phyloP scores from a whole-genome alignment of 2,797 vertebrate genomes.

The Cuculus canorus region DNA sequence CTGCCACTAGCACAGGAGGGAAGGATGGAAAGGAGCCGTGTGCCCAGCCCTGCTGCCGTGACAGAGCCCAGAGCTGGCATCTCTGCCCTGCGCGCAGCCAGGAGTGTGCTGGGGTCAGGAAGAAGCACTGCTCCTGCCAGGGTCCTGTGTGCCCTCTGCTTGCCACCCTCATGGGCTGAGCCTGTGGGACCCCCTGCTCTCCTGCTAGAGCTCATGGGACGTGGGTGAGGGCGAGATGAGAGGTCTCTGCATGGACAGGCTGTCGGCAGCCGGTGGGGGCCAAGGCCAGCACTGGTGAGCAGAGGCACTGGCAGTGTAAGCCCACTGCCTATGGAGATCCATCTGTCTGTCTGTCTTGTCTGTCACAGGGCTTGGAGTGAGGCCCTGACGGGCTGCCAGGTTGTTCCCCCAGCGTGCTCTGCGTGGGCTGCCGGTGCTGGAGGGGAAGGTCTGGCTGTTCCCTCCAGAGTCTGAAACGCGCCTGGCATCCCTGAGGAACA shows the following conservation, averaged over 20 bases:
- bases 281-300: background rate
- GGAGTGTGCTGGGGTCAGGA: background rate
- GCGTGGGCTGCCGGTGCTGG: background rate
- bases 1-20: background rate
- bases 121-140: background rate
- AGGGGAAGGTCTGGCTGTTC: background rate
- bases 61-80: background rate
- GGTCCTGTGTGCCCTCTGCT: background rate
- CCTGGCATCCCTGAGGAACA: background rate
- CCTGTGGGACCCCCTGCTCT: rapidly evolving
- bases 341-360: background rate
- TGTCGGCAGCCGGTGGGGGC: background rate
- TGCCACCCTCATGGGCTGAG: rapidly evolving
- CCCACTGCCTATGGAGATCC: background rate
- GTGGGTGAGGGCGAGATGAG: background rate
- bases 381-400: background rate
- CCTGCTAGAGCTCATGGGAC: background rate
- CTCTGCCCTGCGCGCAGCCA: rapidly evolving
- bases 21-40: background rate
- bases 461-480: background rate
- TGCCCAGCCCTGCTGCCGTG: background rate
- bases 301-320: background rate
- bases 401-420: background rate
- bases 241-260: rapidly evolving
- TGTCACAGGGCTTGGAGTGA: background rate